Conservation (phyloP, 2,797 vertebrate genomes). For the Anas bernieri region DNA sequence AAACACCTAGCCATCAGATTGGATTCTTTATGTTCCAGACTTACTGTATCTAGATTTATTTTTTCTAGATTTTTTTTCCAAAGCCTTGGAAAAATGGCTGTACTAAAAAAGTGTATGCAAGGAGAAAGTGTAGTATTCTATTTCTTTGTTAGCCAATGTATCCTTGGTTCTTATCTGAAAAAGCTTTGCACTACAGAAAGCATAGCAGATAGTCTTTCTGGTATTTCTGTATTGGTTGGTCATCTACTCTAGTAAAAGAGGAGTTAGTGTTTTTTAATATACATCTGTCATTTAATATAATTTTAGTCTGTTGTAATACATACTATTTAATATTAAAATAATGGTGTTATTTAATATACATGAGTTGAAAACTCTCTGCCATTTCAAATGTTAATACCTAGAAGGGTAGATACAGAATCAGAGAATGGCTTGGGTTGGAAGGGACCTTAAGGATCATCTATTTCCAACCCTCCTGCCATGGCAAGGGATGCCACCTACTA, state of each 20-base stretch:
- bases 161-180: not conserved
- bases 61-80: too few species aligned
- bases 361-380: not conserved
- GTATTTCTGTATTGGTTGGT: not conserved
- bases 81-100: not conserved
- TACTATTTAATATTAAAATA: not conserved
- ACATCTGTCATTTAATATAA: not conserved
- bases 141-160: not conserved
- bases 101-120: not conserved
- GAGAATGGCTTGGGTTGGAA: too few species aligned
- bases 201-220: not conserved
- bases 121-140: too few species aligned
- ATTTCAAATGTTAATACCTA: not conserved
- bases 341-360: not conserved
- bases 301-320: not conserved
- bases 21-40: not conserved
- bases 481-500: too few species aligned
- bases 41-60: not conserved
- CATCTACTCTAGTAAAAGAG: not conserved
- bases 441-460: too few species aligned
- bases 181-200: not conserved
- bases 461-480: too few species aligned
- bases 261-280: not conserved
- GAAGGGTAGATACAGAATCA: not conserved
- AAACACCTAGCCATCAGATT: not conserved